These are phyloP conservation scores for Hypotaenidia philippensis DNA, from an alignment of 2,797 vertebrate species.

Conservation along the genomic window DNA sequence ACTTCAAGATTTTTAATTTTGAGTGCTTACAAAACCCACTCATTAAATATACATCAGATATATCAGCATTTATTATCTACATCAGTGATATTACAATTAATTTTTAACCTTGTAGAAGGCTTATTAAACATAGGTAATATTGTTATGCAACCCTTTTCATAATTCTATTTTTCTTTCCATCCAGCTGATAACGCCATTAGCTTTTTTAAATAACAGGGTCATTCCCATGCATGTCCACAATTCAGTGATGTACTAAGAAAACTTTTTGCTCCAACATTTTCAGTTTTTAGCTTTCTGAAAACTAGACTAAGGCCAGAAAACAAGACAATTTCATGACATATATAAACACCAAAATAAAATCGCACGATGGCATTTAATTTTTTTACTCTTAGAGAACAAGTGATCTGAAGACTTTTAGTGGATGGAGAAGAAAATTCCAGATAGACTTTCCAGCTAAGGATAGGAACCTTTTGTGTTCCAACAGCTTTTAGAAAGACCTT, in stretches of 20 bases:
- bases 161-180: neutral
- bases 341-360: neutral
- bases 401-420: neutral
- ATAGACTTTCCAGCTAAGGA: neutral
- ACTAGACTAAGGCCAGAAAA: neutral
- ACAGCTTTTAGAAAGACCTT: slow-evolving; percentile 41
- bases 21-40: neutral
- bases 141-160: neutral
- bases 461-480: neutral
- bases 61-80: neutral
- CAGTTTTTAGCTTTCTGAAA: neutral
- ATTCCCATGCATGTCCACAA: neutral
- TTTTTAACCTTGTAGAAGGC: neutral
- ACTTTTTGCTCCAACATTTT: neutral
- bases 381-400: neutral
- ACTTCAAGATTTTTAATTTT: neutral
- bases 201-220: slow-evolving; percentile 12
- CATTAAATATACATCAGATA: slow-evolving; percentile 11
- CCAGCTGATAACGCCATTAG: neutral
- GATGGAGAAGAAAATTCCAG: slow-evolving; percentile 3
- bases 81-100: neutral
- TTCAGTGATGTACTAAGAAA: neutral
- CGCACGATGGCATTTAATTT: neutral
- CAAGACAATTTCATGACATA: neutral
- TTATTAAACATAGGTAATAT: neutral